Evolutionary conservation across 2,888 invertebrate genomes (phyloP), one percentile per base, ranked within the genome.

Genomic region (Timema podura): DNA sequence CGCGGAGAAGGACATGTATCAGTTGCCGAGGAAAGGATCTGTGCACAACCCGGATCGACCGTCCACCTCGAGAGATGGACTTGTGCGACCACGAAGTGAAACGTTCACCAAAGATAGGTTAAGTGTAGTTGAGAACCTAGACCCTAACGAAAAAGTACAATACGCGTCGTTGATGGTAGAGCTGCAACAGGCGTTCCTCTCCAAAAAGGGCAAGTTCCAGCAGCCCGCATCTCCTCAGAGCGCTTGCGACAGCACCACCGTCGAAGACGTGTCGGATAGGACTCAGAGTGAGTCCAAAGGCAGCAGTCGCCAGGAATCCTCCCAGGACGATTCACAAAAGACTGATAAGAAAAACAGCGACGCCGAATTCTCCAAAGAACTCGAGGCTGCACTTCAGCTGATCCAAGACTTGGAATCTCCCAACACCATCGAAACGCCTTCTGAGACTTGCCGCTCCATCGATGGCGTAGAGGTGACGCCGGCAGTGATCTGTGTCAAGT

Each of bases 331-430:
- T 48, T 74, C 74, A 5, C 73, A 71, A 54, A 72, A 67, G 72
- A 73, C 74, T 49, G 74, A 72, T 51, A 69, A 82, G 73, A 76
- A 75, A 54, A 81, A 79, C 71, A 83, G 82, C 76, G 83, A 83
- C 73, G 79, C 82, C 5, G 83, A 83, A 74, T 83, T 83, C 74
- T 82, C 82, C 48, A 83, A 82, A 74, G 83, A 84, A 75, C 76
- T 83, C 68, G 83, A 83, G 74, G 84, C 83, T 5, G 84, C 83
- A 6, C 76, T 83, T 48, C 83, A 84, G 74, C 76, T 83, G 54
- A 83, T 84, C 68, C 84, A 83, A 76, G 83, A 84, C 75, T 75
- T 84, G 72, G 84, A 83, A 75, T 83, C 83, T 75, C 84, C 84
- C 5, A 83, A 82, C 73, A 83, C 83, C 44, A 79, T 80, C 64